Evolutionary conservation across 2,888 invertebrate genomes (phyloP).

Genomic region (Apamea crenata): DNA sequence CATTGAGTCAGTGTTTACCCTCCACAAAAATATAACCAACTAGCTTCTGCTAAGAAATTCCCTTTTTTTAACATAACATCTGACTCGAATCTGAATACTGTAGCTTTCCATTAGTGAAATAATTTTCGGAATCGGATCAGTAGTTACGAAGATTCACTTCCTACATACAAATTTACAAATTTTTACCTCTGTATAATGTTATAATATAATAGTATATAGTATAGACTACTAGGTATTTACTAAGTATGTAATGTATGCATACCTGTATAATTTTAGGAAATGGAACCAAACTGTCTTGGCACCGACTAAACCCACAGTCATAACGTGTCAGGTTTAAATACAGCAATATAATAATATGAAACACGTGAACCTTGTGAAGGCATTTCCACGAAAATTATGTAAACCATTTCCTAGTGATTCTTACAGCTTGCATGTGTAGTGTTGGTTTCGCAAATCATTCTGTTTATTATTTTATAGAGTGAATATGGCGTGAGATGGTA

Average conservation of each 20-base stretch:
- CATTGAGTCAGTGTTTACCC: too few relatives aligned
- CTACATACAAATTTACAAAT: too few relatives aligned
- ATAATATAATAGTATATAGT: too few relatives aligned
- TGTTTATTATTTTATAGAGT: conserved; percentile 27
- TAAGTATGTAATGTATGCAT: conserved; percentile 7
- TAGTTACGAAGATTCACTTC: too few relatives aligned
- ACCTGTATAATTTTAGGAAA: conserved; percentile 44
- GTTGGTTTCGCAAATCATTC: background rate
- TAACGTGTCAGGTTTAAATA: conserved; percentile 46
- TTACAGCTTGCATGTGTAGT: conserved; percentile 27
- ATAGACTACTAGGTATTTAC: background rate
- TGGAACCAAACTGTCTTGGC: conserved; percentile 40
- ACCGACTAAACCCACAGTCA: background rate
- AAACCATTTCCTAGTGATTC: conserved; percentile 47
- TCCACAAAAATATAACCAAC: too few relatives aligned
- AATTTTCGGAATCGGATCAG: too few relatives aligned
- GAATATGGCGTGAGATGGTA: background rate
- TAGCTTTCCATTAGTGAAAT: too few relatives aligned
- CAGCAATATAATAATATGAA: conserved; percentile 27
- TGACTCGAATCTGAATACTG: too few relatives aligned
- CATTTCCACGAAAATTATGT: conserved; percentile 45
- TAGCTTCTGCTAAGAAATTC: too few relatives aligned
- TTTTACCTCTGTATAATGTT: too few relatives aligned
- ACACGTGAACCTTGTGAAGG: conserved; percentile 27
- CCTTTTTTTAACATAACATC: too few relatives aligned